Base-by-base conservation (phyloP, 2,113 vertebrate species). In the Solea solea region DNA sequence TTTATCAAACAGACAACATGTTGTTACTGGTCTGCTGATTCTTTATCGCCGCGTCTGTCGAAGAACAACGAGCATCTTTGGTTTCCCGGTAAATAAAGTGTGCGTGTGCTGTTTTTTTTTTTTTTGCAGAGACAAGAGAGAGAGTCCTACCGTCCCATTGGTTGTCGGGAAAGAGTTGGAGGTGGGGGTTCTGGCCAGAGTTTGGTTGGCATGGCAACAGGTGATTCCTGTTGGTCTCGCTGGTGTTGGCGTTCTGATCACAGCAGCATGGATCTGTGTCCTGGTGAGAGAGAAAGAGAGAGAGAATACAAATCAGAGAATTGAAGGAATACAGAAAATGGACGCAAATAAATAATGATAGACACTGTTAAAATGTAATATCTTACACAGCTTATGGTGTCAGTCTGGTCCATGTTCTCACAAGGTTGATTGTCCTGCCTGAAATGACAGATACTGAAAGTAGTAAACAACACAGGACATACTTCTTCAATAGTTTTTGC, bases 231-330 rank as follows among this genome's bases (percentile, higher is more conserved):
- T 88, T 86, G 58, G 50, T 72, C 78, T 92, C 67, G 16, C 69
- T 87, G 72, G 87, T 92, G 88, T 94, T 94, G 84, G 94, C 92
- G 12, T 94, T 94, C 75, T 92, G 88, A 71, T 94, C 93, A 61
- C 86, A 88, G 62, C 59, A 39, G 1, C 72, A 80, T 6, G 75
- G 69, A 21, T 46, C 51, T 4, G 80, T 56, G 57, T 90, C 85
- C 90, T 93, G 70, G 7, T 80, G 16, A 16, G 64, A 49, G 8
- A 40, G 25, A n/a, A 16, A 40, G 45, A 50, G 34, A 34, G 28
- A 34, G 34, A 34, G 34, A 34, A 34, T 34, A 6, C 5, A 48
- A 48, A 13, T 48, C 8, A 45, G 44, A 28, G 2, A 34, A 11
- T 40, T 64, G 50, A 16, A 28, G 8, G 41, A 60, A 21, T 16